A percentile compares a stretch with the other conserved stretches of the same genome.
Conservation (phyloP, 1,140 invertebrate genomes). For the Grapholita molesta region DNA sequence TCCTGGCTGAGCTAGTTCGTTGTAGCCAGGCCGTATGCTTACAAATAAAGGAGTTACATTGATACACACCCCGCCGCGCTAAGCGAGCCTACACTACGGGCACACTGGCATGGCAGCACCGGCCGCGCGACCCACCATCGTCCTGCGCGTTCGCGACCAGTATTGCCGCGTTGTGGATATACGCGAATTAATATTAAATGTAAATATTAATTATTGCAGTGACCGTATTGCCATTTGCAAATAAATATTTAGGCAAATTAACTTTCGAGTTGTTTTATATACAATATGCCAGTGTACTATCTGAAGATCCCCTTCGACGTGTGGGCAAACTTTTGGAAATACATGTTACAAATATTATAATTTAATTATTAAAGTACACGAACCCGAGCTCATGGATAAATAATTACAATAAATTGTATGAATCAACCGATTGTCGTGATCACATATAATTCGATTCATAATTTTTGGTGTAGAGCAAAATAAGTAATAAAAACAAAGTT, state of each 20-base stretch:
- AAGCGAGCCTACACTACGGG: constrained; percentile 25
- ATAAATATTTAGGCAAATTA: constrained; percentile 17
- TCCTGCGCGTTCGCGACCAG: background rate
- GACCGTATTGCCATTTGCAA: constrained; percentile 16
- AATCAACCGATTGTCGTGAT: background rate
- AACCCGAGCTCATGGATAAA: background rate
- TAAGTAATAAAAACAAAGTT: background rate
- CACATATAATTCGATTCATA: background rate
- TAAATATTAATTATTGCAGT: constrained; percentile 18
- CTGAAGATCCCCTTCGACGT: background rate
- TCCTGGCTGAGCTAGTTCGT: constrained; percentile 1
- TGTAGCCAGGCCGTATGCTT: constrained; percentile 23
- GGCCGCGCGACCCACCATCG: too few relatives aligned
- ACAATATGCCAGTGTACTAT: constrained; percentile 2
- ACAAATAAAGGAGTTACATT: constrained; percentile 32
- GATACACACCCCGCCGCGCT: constrained; percentile 44
- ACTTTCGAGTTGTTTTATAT: constrained; percentile 4
- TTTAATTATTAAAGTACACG: background rate
- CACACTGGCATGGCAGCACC: constrained; percentile 21
- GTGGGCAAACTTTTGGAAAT: constrained; percentile 4
- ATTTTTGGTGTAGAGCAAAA: background rate
- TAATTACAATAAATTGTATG: background rate
- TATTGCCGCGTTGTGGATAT: background rate
- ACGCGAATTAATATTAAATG: constrained; percentile 9
- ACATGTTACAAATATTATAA: background rate